A percentile compares a stretch with the other conserved stretches of the same genome.
These are phyloP conservation scores for Palythoa grandiflora DNA, from an alignment of 92 coral and sea anemone species.

Conservation along the genomic window DNA sequence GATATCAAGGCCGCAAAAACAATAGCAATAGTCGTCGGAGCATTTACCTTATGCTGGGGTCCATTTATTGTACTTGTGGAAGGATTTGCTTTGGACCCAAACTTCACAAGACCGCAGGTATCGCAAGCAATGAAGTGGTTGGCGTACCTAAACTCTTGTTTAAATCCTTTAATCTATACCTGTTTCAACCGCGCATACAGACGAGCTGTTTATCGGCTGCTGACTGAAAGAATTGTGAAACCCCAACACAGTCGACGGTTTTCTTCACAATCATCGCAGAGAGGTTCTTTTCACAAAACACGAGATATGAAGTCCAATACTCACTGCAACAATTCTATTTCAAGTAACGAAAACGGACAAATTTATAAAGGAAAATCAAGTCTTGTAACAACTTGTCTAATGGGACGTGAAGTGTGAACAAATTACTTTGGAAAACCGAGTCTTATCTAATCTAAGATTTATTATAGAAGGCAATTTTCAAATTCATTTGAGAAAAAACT, in stretches of 20 bases:
- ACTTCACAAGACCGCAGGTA: background rate
- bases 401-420: slow-evolving; percentile 26
- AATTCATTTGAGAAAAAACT: no score
- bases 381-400: slow-evolving; percentile 25
- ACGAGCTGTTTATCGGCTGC: slow-evolving; percentile 50
- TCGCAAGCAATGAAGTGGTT: slow-evolving; percentile 48
- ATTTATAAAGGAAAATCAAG: slow-evolving; percentile 20
- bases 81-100: slow-evolving; percentile 49
- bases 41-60: slow-evolving; percentile 88
- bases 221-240: slow-evolving; percentile 26
- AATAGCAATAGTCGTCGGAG: slow-evolving; percentile 94
- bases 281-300: slow-evolving; percentile 21
- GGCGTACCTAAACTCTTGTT: slow-evolving; percentile 59
- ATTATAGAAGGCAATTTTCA: background rate
- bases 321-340: slow-evolving; percentile 4
- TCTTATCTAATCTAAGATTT: background rate
- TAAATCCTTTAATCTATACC: slow-evolving; percentile 61
- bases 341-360: slow-evolving; percentile 32
- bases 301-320: slow-evolving; percentile 17
- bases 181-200: slow-evolving; percentile 63
- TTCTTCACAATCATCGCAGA: slow-evolving; percentile 16
- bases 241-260: slow-evolving; percentile 9
- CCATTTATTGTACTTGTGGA: slow-evolving; percentile 76
- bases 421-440: background rate
- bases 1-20: slow-evolving; percentile 97